A percentile compares a stretch with the other conserved stretches of the same genome.
phyloP scores from a whole-genome alignment of 1,140 invertebrate species.

The Atopsyche davidsoni region DNA sequence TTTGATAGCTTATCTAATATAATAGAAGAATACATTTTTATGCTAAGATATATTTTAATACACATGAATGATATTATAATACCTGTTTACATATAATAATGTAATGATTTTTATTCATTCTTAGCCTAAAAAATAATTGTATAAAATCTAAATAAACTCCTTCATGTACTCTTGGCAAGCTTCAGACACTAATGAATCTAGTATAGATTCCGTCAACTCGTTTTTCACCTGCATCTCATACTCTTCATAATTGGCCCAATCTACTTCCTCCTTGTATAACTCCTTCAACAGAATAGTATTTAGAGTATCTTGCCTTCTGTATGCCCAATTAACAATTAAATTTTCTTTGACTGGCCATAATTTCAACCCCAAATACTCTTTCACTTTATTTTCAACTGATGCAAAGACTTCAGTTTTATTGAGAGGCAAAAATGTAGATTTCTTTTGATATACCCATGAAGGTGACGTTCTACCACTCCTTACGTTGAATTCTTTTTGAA shows the following conservation, averaged over 20 bases:
- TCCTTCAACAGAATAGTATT: conserved; percentile 24
- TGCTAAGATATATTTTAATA: no score
- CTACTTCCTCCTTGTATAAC: conserved; percentile 23
- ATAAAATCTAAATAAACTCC: no score
- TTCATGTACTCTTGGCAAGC: conserved; percentile 20
- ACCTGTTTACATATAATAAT: no score
- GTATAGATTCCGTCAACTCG: conserved; percentile 19
- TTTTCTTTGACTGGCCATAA: conserved; percentile 11
- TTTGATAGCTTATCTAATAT: no score
- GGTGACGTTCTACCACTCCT: background rate
- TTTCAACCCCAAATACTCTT: conserved; percentile 16
- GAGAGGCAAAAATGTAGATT: conserved; percentile 2
- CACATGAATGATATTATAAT: no score
- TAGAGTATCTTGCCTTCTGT: conserved; percentile 21
- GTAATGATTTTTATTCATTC: no score
- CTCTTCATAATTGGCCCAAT: conserved; percentile 25
- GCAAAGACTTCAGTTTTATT: conserved; percentile 15
- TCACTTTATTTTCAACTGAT: conserved; percentile 16
- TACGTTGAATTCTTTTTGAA: conserved; percentile 14
- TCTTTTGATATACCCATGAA: conserved; percentile 20
- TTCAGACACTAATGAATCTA: conserved; percentile 15
- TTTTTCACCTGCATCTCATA: conserved; percentile 21
- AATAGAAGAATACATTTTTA: no score
- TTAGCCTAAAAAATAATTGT: no score
- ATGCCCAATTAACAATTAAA: conserved; percentile 19